These are phyloP conservation scores for Amazona guildingii DNA, from an alignment of 2,113 vertebrate genomes.

Conservation along the genomic window DNA sequence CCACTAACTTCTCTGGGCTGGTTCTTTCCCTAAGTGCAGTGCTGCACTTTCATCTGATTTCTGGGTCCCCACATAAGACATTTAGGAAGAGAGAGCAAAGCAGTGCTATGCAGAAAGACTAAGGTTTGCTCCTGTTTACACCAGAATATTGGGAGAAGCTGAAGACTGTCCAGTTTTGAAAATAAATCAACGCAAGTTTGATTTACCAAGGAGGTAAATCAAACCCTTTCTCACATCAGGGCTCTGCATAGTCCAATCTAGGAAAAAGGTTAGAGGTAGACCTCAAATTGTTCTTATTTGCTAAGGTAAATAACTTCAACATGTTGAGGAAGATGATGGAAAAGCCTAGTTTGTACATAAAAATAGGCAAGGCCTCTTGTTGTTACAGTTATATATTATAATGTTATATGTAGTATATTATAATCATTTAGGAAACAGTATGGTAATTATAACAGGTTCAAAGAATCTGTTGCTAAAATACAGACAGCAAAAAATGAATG, in stretches of 20 bases:
- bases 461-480: neutral
- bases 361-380: neutral
- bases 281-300: neutral
- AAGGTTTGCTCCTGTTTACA: neutral
- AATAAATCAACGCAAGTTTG: neutral
- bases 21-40: neutral
- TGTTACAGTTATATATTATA: neutral
- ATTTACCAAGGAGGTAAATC: neutral
- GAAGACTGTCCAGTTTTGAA: neutral
- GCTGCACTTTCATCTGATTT: neutral
- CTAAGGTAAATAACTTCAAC: neutral
- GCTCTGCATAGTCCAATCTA: neutral
- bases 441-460: neutral
- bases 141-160: neutral
- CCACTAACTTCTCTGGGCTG: neutral
- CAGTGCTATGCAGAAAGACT: neutral
- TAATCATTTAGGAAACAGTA: neutral
- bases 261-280: neutral
- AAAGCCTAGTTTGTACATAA: neutral
- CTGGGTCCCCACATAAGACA: fast-evolving
- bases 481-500: neutral
- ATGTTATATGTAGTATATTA: neutral
- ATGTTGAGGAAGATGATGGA: neutral
- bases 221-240: neutral
- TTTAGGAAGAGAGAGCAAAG: neutral